Base-by-base conservation (phyloP, 2,113 vertebrate species). In the Megaleporinus macrocephalus region DNA sequence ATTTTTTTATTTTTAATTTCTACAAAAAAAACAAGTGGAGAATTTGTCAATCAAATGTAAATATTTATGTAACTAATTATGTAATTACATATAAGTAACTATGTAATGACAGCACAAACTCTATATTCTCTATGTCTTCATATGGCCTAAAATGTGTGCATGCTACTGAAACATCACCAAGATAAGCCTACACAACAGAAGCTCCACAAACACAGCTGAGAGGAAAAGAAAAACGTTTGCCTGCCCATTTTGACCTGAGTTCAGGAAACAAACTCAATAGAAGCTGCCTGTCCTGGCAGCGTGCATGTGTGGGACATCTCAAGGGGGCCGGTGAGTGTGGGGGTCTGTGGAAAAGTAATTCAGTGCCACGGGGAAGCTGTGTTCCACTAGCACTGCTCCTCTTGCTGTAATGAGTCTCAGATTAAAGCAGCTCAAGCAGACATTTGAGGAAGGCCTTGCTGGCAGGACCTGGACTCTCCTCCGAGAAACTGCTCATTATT, bases 401-500 rank as follows among this genome's bases (percentile, higher is more conserved):
- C 89, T 87, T 87, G 89, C 91, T 90, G 88, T 94, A 94, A 94
- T 92, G 93, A 94, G 91, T 82, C 88, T 90, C 88, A 90, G 90
- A 92, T 93, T 92, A 92, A 92, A 90, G 89, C 88, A 89, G 83
- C 90, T 85, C 88, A 92, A 89, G 91, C 89, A 92, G 91, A 93
- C 91, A 93, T 92, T 90, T 88, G 92, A 89, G 91, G 92, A 92
- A 94, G 83, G 88, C 87, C 92, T 93, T 90, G 87, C 85, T 91
- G 89, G 89, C 89, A 90, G 91, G 90, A 88, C 83, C 85, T 83
- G 88, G 82, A 89, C 87, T 87, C 88, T 86, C 87, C 88, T 89
- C 83, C 82, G 81, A 91, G 90, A 92, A 88, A 86, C 86, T 86
- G 87, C 89, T 93, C 92, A 93, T 94, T 92, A 94, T 93, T 94